Evolutionary conservation across 30 jellyfish, hydroid and myxozoan genomes (phyloP).

Genomic region (Aurelia coerulea): DNA sequence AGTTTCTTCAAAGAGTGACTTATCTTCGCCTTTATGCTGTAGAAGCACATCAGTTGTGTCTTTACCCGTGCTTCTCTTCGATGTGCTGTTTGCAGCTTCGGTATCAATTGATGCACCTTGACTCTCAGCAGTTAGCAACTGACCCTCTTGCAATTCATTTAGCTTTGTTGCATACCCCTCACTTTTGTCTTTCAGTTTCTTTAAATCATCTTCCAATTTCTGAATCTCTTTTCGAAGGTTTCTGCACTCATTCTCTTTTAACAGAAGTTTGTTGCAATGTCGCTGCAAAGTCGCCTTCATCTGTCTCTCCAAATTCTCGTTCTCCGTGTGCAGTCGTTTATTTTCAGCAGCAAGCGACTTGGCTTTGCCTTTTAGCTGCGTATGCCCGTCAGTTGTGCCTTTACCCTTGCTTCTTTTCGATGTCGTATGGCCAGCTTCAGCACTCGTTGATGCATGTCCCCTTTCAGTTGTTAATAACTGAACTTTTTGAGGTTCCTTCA

Average conservation of each 20-base stretch:
- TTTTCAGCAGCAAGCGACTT: background rate
- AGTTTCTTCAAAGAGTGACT: constrained; percentile 15
- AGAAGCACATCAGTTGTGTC: background rate
- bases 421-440: background rate
- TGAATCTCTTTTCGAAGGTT: background rate
- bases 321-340: constrained; percentile 6
- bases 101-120: background rate
- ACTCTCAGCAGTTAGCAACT: background rate
- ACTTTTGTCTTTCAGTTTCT: background rate
- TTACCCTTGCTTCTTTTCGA: background rate
- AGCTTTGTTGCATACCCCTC: background rate
- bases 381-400: background rate
- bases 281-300: background rate
- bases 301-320: background rate
- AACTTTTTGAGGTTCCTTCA: background rate
- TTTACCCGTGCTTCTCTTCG: background rate
- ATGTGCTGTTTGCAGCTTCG: background rate
- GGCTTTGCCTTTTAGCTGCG: background rate
- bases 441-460: background rate
- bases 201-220: background rate
- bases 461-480: background rate
- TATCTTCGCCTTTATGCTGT: background rate
- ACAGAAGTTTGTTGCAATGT: too few relatives aligned
- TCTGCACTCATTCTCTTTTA: background rate
- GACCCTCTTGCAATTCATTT: background rate